Evolutionary conservation across 37 sponge, comb jelly and placozoan species (phyloP), one percentile per base, ranked within the genome.

Genomic region (Theonella swinhoei): DNA sequence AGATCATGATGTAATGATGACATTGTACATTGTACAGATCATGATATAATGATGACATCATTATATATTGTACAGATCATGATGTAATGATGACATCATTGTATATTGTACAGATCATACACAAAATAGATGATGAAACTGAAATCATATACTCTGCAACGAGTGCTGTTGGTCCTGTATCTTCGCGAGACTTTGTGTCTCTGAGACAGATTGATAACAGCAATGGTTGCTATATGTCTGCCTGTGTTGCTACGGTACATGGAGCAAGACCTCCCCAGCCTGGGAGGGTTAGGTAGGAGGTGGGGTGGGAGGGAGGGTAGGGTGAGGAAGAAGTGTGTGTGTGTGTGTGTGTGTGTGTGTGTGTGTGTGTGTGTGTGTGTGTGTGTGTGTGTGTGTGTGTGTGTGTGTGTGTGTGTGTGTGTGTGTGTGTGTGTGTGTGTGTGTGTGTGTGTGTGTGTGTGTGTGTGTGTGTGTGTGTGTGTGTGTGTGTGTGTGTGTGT

Each of bases 71-170:
- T n/a, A n/a, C n/a, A n/a, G n/a, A n/a, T n/a, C n/a, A n/a, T n/a
- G n/a, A n/a, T n/a, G n/a, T n/a, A n/a, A n/a, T n/a, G n/a, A n/a
- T n/a, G n/a, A n/a, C n/a, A n/a, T n/a, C n/a, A n/a, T n/a, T n/a
- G n/a, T n/a, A n/a, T n/a, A n/a, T 39, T 22, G 8, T 74, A 0
- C 30, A 91, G 92, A 68, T 72, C 59, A 33, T 91, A 2, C 31
- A 80, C 39, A 42, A 59, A 43, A 59, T 91, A 38, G 84, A 91
- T 75, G 71, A 83, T 19, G 23, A 42, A 0, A 89, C 88, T 0
- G 93, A 93, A 42, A 42, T 93, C 39, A 68, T 86, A n/a, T 89
- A 93, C 75, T 72, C 87, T 34, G 83, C 82, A 22, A 54, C 83
- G 24, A 64, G 39, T 39, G 65, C 83, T 5, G 77, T 81, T 58